phyloP scores from a whole-genome alignment of 1,140 invertebrate species.

The Ylistrum balloti region DNA sequence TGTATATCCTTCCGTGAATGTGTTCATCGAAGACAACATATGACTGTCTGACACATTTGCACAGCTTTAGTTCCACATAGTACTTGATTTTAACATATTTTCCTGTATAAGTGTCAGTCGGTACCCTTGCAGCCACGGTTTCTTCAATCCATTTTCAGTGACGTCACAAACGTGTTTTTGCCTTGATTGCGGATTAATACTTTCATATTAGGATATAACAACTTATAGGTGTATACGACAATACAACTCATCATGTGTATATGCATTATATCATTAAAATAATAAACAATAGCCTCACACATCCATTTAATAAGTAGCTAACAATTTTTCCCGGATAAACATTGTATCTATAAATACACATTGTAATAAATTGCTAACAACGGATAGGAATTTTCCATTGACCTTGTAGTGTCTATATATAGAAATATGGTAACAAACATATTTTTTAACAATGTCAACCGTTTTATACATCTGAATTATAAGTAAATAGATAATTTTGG shows the following conservation, averaged over 20 bases:
- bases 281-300: background rate
- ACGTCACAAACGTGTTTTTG: background rate
- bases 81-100: background rate
- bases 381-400: conserved; percentile 23
- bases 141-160: background rate
- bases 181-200: background rate
- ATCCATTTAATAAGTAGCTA: background rate
- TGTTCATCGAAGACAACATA: background rate
- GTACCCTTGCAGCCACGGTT: background rate
- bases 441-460: too few species aligned
- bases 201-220: background rate
- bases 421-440: background rate
- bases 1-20: background rate
- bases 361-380: background rate
- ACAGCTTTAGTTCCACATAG: background rate
- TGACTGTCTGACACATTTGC: background rate
- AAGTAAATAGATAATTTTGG: too few species aligned
- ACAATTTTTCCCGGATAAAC: background rate
- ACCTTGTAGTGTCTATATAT: conserved; percentile 7
- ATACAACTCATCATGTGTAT: background rate
- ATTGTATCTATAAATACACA: background rate
- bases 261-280: background rate
- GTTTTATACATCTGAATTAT: too few species aligned
- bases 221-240: background rate
- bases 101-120: background rate